These are phyloP conservation scores for Dicrurus megarhynchus DNA, from an alignment of 2,113 vertebrate genomes.

Conservation along the genomic window DNA sequence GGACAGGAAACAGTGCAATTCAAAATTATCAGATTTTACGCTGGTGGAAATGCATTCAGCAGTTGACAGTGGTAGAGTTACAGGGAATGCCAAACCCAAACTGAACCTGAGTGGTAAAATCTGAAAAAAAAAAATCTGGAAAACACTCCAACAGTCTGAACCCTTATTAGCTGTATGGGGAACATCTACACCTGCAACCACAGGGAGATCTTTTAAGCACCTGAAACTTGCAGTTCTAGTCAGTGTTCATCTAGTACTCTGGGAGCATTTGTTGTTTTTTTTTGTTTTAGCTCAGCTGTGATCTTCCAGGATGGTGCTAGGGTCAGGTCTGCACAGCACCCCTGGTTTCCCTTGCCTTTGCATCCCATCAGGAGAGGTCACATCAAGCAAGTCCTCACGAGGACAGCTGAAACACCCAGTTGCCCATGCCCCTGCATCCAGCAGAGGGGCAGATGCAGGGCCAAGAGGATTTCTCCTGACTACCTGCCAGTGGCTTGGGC, in stretches of 20 bases:
- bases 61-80: not conserved
- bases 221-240: not conserved
- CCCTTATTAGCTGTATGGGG: not conserved
- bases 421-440: not conserved
- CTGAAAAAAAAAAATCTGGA: not conserved
- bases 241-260: accelerated
- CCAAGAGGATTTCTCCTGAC: not conserved
- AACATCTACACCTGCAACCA: not conserved
- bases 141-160: not conserved
- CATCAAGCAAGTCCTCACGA: not conserved
- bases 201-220: not conserved
- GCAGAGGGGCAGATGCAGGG: not conserved
- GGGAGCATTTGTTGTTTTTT: not conserved
- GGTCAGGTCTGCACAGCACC: not conserved
- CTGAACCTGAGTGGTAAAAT: not conserved
- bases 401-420: not conserved
- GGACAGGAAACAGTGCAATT: not conserved
- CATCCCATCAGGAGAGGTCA: not conserved
- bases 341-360: not conserved
- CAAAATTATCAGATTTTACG: not conserved
- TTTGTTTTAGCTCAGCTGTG: not conserved
- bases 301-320: not conserved
- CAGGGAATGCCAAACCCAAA: not conserved
- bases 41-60: not conserved
- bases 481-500: not conserved